phyloP scores from a whole-genome alignment of 2,113 vertebrate species.

The Crotalus helleri region DNA sequence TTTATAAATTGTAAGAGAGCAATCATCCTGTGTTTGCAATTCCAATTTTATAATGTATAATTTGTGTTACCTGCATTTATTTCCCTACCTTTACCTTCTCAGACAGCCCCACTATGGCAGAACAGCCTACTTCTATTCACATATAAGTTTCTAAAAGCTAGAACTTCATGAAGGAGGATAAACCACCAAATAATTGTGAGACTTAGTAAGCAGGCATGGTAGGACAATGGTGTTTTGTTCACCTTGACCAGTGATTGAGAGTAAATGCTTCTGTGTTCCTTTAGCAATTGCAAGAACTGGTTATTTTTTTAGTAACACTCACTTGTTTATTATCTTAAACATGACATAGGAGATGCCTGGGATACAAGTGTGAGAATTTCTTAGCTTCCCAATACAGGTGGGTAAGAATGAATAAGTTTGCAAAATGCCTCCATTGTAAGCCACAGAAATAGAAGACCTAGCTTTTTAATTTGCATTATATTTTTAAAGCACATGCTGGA shows the following conservation, averaged over 20 bases:
- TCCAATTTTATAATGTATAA: background rate
- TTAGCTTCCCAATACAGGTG: slow-evolving; percentile 45
- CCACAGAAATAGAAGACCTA: slow-evolving; percentile 21
- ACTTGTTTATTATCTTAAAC: slow-evolving; percentile 31
- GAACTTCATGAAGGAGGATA: background rate
- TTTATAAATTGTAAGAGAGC: background rate
- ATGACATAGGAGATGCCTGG: slow-evolving; percentile 48
- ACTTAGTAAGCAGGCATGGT: slow-evolving; percentile 19
- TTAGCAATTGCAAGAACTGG: slow-evolving; percentile 27
- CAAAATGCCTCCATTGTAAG: background rate
- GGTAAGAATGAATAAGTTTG: slow-evolving; percentile 43
- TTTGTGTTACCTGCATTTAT: background rate
- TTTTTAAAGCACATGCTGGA: slow-evolving; percentile 54
- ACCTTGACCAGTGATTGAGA: slow-evolving; percentile 26
- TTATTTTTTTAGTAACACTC: background rate
- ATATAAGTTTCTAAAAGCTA: background rate
- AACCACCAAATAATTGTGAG: background rate
- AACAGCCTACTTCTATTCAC: slow-evolving; percentile 6
- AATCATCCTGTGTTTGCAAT: background rate
- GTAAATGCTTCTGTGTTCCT: slow-evolving; percentile 14
- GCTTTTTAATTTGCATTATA: slow-evolving; percentile 17
- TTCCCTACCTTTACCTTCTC: background rate
- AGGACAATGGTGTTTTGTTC: slow-evolving; percentile 40
- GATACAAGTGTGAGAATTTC: slow-evolving; percentile 47
- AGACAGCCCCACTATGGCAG: background rate